These are phyloP conservation scores for Mugil cephalus DNA, from an alignment of 2,113 vertebrate species.

Conservation along the genomic window DNA sequence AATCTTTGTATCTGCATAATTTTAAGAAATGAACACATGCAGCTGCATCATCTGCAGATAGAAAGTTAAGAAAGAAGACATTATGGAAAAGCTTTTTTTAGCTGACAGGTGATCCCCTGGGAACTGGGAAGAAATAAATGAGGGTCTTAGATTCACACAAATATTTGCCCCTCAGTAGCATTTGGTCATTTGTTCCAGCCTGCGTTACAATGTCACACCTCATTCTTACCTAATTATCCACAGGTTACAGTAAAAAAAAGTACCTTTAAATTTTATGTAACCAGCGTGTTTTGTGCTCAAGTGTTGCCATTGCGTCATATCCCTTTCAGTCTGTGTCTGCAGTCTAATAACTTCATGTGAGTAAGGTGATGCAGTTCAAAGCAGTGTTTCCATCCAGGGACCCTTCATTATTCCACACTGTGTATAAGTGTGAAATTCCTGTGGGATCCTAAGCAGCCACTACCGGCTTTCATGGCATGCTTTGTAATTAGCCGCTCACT, in stretches of 20 bases:
- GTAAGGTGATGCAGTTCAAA: constrained; percentile 62
- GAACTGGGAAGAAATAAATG: background rate
- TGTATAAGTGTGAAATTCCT: constrained; percentile 63
- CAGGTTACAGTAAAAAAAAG: background rate
- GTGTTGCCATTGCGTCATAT: constrained; percentile 36
- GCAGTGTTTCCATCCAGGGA: constrained; percentile 51
- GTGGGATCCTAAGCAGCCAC: constrained; percentile 46
- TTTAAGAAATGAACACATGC: no score
- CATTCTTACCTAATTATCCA: constrained; percentile 20
- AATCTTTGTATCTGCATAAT: constrained; percentile 13
- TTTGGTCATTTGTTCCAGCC: background rate
- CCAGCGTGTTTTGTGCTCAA: constrained; percentile 8
- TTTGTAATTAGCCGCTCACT: constrained; percentile 50
- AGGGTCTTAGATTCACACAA: background rate
- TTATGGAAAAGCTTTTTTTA: background rate
- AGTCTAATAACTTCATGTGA: constrained; percentile 42
- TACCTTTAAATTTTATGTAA: constrained; percentile 5
- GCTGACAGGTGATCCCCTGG: background rate
- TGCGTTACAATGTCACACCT: constrained; percentile 23
- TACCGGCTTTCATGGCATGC: constrained; percentile 5
- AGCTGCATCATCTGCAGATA: background rate
- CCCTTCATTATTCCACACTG: constrained; percentile 54
- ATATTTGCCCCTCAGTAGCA: background rate
- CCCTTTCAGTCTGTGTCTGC: constrained; percentile 18
- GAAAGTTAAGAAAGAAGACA: background rate